Base-by-base conservation (phyloP, 2,888 invertebrate genomes). In the Andricus quercusramuli region DNA sequence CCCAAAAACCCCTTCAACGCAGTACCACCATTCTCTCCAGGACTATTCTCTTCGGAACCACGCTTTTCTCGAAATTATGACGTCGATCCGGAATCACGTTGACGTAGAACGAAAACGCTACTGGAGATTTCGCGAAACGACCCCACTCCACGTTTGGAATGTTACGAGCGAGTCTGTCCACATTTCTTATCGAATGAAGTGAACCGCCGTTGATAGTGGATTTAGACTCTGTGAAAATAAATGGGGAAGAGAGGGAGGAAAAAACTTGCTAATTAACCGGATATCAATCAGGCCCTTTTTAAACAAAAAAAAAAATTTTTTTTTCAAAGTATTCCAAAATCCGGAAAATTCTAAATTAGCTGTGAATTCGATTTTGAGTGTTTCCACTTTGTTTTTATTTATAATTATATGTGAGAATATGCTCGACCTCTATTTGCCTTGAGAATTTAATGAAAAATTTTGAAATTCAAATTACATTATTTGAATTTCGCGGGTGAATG, bases 61-160 rank as follows among this genome's bases (percentile, higher is more conserved):
- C 81, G 83, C 81, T 85, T 84, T 85, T 85, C 84, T 82, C 81
- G 84, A 88, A 91, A 91, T 91, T 90, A 91, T 89, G 89, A 89
- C 88, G 86, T 88, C 88, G 88, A 89, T 88, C 84, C 85, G 86
- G 87, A 88, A 88, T 89, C 88, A 86, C 87, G 88, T 88, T 89
- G 87, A 88, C 86, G 86, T 87, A 86, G 86, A 87, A 87, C 86
- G 84, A 85, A 85, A 85, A 77, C 82, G 83, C 83, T 86, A 83
- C 85, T 83, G 85, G 85, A 83, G 86, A 86, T 85, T 86, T 84
- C 83, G 77, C 77, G 79, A 67, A 85, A 84, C 84, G 83, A 86
- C 82, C 83, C 84, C 83, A 82, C 79, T 83, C 82, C 81, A 82
- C 81, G 77, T 82, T 83, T 47, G 78, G 59, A 80, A 80, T 77